Conservation (phyloP, 2,888 invertebrate species). For the Oligia strigilis region DNA sequence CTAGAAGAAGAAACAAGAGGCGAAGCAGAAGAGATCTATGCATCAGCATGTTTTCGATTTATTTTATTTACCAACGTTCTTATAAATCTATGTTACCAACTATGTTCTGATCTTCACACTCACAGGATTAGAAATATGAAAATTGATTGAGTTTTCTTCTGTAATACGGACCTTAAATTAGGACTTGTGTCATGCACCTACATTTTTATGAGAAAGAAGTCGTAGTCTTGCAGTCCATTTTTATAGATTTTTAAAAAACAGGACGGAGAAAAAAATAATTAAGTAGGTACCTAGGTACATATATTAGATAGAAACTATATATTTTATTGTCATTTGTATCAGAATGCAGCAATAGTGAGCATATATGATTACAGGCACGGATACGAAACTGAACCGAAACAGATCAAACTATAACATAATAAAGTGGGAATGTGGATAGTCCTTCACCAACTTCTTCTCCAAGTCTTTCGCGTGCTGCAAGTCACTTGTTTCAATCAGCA, state of each 20-base stretch:
- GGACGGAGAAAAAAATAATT: background rate
- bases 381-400: constrained; percentile 28
- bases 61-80: no score
- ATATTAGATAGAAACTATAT: background rate
- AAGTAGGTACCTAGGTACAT: no score
- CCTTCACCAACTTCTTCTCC: constrained; percentile 75
- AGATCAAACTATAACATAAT: constrained; percentile 61
- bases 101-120: no score
- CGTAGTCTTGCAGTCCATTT: background rate
- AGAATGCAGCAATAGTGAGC: background rate
- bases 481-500: constrained; percentile 77
- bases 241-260: background rate
- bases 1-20: no score
- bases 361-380: constrained; percentile 31
- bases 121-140: no score
- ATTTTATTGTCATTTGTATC: constrained; percentile 37
- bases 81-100: no score
- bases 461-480: constrained; percentile 74
- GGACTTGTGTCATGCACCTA: background rate
- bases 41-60: no score
- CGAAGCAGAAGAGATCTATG: no score
- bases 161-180: background rate
- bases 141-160: no score
- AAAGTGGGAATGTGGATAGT: constrained; percentile 74
- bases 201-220: background rate